Evolutionary conservation across 2,797 vertebrate genomes (phyloP).

Genomic region (Paedocypris micromegethes): DNA sequence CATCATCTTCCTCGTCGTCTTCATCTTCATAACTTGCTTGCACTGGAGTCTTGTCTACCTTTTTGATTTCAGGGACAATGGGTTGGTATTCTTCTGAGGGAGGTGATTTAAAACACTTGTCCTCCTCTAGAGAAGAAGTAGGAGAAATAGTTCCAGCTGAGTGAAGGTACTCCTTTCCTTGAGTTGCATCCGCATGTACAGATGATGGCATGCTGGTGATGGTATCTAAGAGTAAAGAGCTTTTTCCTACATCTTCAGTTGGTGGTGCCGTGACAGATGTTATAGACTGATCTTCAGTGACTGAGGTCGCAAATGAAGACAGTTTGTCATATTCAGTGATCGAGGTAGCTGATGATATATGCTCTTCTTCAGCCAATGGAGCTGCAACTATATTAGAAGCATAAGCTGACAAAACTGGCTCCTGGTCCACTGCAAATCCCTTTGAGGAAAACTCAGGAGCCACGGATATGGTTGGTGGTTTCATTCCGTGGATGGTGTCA

Average conservation of each 20-base stretch:
- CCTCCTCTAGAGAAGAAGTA: conserved; percentile 95
- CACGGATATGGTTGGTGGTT: conserved; percentile 59
- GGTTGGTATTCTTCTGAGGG: conserved; percentile 88
- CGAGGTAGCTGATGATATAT: conserved; percentile 95
- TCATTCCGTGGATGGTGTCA: conserved; percentile 78
- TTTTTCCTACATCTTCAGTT: conserved; percentile 88
- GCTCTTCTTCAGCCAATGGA: conserved; percentile 94
- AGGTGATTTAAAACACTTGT: conserved; percentile 96
- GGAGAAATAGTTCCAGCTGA: conserved; percentile 97
- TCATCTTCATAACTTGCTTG: conserved; percentile 70
- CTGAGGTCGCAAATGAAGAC: conserved; percentile 93
- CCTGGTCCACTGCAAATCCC: conserved; percentile 67
- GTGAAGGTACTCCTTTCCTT: conserved; percentile 90
- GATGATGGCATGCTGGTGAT: conserved; percentile 83
- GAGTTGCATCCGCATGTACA: conserved; percentile 80
- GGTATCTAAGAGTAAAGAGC: conserved; percentile 84
- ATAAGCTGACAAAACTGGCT: conserved; percentile 76
- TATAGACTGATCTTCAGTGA: conserved; percentile 93
- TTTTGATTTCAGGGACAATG: conserved; percentile 70
- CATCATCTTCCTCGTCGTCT: conserved; percentile 81
- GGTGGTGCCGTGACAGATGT: conserved; percentile 91
- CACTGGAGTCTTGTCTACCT: conserved; percentile 57
- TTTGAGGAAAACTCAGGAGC: conserved; percentile 70
- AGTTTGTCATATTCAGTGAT: conserved; percentile 98
- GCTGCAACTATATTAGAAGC: conserved; percentile 82